phyloP scores from a whole-genome alignment of 2,888 invertebrate species.

The Taenaris catops region DNA sequence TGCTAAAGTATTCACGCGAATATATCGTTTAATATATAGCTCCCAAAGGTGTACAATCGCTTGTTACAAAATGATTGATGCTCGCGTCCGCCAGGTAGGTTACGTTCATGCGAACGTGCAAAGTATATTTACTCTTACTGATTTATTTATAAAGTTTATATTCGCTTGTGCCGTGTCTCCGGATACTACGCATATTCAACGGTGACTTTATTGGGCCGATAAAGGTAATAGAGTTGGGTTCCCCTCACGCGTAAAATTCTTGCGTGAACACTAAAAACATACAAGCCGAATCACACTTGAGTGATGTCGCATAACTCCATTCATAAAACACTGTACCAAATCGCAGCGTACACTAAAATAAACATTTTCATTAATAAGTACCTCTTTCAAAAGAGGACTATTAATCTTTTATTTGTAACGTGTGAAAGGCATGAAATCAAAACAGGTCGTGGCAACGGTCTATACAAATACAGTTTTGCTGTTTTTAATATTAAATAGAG shows the following conservation, averaged over 20 bases:
- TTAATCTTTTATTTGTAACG: too few relatives aligned
- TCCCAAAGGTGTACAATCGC: conserved; percentile 10
- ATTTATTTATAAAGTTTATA: conserved; percentile 3
- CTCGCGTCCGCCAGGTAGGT: background rate
- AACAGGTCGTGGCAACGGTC: too few relatives aligned
- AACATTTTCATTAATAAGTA: too few relatives aligned
- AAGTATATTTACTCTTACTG: conserved; percentile 3
- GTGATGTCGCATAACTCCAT: too few relatives aligned
- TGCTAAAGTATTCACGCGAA: conserved; percentile 5
- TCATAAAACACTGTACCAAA: too few relatives aligned
- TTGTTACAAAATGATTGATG: conserved; percentile 5
- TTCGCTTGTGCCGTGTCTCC: background rate
- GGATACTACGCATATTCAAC: conserved; percentile 9
- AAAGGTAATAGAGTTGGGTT: conserved; percentile 11
- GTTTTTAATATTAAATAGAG: too few relatives aligned
- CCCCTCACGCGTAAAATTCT: conserved; percentile 11
- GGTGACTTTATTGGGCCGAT: conserved; percentile 14
- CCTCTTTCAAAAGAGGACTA: too few relatives aligned
- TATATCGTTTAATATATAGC: conserved; percentile 11
- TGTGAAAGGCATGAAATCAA: too few relatives aligned
- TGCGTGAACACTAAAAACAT: conserved; percentile 5
- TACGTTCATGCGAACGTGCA: background rate
- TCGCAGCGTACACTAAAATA: too few relatives aligned
- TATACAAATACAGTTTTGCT: too few relatives aligned
- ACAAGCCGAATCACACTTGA: too few relatives aligned